These are phyloP conservation scores for Oceanodroma tethys DNA, from an alignment of 2,113 vertebrate genomes.

Conservation along the genomic window DNA sequence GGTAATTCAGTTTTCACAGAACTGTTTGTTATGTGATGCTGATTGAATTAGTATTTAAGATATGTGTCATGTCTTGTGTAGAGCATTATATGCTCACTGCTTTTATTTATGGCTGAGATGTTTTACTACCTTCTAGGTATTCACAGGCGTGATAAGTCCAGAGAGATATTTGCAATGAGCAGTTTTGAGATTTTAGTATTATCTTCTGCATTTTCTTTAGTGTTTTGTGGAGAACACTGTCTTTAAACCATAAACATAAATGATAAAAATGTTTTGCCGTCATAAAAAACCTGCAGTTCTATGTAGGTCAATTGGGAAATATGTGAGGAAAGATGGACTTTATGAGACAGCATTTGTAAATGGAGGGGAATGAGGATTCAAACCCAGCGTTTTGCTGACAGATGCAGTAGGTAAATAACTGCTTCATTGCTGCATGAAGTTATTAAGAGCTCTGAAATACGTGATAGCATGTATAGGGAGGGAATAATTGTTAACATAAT, in stretches of 20 bases:
- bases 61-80: constrained; percentile 22
- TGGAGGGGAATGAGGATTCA: background rate
- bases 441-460: background rate
- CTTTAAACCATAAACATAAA: background rate
- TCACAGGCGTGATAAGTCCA: background rate
- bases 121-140: background rate
- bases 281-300: background rate
- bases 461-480: background rate
- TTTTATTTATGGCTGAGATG: constrained; percentile 20
- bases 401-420: background rate
- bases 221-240: background rate
- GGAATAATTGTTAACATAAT: background rate
- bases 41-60: constrained; percentile 60
- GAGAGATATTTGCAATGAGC: background rate
- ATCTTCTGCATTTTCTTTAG: background rate
- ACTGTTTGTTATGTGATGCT: constrained; percentile 56
- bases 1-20: constrained; percentile 64
- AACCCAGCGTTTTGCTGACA: background rate
- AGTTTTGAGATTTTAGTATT: background rate
- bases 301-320: background rate
- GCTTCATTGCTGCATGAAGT: background rate
- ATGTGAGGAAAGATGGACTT: background rate
- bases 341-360: background rate
- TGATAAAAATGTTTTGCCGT: background rate
- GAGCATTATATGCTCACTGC: background rate